Percentiles rank a stretch among this genome's conserved stretches.
phyloP scores from a whole-genome alignment of 2,113 vertebrate species.

The Nothoprocta pentlandii region DNA sequence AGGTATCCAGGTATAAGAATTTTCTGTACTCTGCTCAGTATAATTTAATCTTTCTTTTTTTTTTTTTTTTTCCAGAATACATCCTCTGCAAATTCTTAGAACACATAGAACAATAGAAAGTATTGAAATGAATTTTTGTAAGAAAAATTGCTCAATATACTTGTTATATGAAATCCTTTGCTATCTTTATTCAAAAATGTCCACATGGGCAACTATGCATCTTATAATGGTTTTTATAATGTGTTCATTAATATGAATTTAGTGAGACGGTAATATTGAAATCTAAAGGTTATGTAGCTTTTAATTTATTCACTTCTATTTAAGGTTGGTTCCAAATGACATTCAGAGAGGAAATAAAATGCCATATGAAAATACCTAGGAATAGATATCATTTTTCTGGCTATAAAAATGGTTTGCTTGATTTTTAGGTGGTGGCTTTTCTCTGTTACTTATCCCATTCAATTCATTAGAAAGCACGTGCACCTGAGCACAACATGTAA shows the following conservation, averaged over 20 bases:
- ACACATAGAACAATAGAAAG: background rate
- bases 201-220: background rate
- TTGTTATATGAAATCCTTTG: background rate
- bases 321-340: background rate
- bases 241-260: background rate
- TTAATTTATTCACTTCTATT: background rate
- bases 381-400: background rate
- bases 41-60: background rate
- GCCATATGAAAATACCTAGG: background rate
- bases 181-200: background rate
- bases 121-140: background rate
- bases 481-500: background rate
- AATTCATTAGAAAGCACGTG: background rate
- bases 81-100: background rate
- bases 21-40: background rate
- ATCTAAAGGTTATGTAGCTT: background rate
- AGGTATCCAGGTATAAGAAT: background rate
- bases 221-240: background rate
- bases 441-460: background rate
- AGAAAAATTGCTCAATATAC: background rate
- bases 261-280: background rate
- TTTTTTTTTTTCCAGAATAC: background rate
- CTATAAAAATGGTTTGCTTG: background rate
- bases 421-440: background rate
- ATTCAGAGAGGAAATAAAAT: background rate